Conservation (phyloP, 2,113 vertebrate genomes). For the Dermatemys mawii region DNA sequence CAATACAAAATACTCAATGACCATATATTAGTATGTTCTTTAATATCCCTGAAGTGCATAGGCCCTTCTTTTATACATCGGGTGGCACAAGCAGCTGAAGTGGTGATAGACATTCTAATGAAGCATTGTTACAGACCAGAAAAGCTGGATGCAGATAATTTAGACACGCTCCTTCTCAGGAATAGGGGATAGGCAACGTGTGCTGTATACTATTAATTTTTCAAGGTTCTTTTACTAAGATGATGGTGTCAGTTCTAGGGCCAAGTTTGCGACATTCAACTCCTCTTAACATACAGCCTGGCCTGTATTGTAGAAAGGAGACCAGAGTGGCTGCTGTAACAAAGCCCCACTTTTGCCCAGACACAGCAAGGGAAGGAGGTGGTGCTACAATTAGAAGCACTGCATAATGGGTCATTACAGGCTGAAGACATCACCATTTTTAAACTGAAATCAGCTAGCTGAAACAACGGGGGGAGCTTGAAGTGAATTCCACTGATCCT, state of each 20-base stretch:
- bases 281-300: neutral
- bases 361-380: neutral
- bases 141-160: slow-evolving; percentile 31
- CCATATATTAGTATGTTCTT: slow-evolving; percentile 72
- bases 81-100: slow-evolving; percentile 64
- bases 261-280: neutral
- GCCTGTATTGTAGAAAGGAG: neutral
- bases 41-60: slow-evolving; percentile 73
- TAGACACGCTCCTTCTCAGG: neutral
- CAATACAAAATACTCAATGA: slow-evolving; percentile 78
- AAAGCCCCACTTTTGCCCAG: neutral
- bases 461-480: too few relatives aligned
- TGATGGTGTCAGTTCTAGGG: neutral
- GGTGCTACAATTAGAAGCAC: too few relatives aligned
- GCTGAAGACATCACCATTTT: neutral
- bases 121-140: slow-evolving; percentile 41
- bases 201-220: neutral
- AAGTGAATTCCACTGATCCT: neutral
- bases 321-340: neutral
- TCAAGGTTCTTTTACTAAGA: neutral
- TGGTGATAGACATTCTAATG: slow-evolving; percentile 53
- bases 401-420: too few relatives aligned
- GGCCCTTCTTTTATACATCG: slow-evolving; percentile 70
- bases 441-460: neutral
- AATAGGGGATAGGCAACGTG: neutral